Evolutionary conservation across 2,888 invertebrate genomes (phyloP), one percentile per base, ranked within the genome.

Genomic region (Sussaba pulchella): DNA sequence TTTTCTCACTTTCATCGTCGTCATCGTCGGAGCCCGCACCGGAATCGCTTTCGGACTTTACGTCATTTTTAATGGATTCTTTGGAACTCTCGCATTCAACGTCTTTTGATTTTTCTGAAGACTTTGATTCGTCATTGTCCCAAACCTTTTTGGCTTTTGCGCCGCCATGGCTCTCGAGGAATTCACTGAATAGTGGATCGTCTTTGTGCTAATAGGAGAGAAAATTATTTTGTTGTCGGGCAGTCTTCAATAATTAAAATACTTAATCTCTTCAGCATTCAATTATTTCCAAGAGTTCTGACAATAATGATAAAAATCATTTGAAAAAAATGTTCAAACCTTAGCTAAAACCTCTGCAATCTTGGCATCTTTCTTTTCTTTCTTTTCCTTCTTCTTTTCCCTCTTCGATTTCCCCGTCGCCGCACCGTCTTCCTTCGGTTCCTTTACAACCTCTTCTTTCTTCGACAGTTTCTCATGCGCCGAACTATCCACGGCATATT

Each of bases 121-220:
- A 92, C 92, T 78, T 26, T 1, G 17, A 89, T 63, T 91, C 89
- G 87, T 95, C 95, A 88, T 95, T 94, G 19, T 91, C 93, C 95
- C 95, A 95, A 52, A 93, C 89, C 90, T 84, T 87, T 88, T 88
- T 90, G 6, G 88, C 89, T 76, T 92, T 90, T 14, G 81, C 82
- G 9, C 83, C 83, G 24, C 93, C 92, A 91, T 98, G 98, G n/a
- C 96, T 95, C 92, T 97, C 95, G 91, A 99, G 93, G 91, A 98
- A 99, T 91, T 99, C 98, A 82, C 95, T 93, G 93, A 99, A 99
- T 63, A 97, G 93, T 26, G 98, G 97, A 93, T 99, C 98, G 92
- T 97, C 95, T 93, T 96, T 96, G 88, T 97, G 96, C 94, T 96
- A 89, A 77, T 93, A 91, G 63, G 70, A 84, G n/a, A 45, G 39